These are phyloP conservation scores for Cyphomyrmex costatus DNA, from an alignment of 1,140 invertebrate genomes.

Conservation along the genomic window DNA sequence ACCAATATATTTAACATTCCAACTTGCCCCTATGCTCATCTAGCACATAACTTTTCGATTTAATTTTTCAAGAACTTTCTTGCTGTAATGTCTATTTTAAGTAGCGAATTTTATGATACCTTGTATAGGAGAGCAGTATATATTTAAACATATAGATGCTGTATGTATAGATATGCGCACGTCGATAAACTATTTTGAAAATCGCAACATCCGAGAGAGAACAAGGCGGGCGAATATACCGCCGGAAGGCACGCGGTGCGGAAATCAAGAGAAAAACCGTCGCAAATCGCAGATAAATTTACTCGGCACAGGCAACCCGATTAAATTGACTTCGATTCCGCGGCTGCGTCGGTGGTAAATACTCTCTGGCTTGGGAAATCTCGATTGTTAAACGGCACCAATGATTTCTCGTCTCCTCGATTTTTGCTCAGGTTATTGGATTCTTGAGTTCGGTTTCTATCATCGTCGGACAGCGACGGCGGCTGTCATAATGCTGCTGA, in stretches of 20 bases:
- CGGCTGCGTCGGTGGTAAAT: slow-evolving; percentile 35
- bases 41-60: too few relatives aligned
- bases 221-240: not conserved
- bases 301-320: slow-evolving; percentile 30
- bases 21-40: too few relatives aligned
- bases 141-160: too few relatives aligned
- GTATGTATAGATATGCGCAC: not conserved
- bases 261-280: slow-evolving; percentile 57
- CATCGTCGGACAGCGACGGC: not conserved
- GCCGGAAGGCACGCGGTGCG: slow-evolving; percentile 16
- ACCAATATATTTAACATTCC: too few relatives aligned
- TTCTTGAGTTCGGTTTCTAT: slow-evolving; percentile 42
- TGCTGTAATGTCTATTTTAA: too few relatives aligned
- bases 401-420: slow-evolving; percentile 50
- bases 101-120: too few relatives aligned
- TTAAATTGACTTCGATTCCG: slow-evolving; percentile 62
- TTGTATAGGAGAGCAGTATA: too few relatives aligned
- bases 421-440: slow-evolving; percentile 62
- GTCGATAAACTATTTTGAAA: slow-evolving; percentile 3
- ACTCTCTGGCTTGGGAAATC: slow-evolving; percentile 39
- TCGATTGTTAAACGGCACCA: slow-evolving; percentile 46
- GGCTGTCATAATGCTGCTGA: slow-evolving; percentile 32
- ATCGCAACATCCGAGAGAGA: not conserved
- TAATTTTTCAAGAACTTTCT: too few relatives aligned
- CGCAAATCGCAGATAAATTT: slow-evolving; percentile 60